phyloP scores from a whole-genome alignment of 2,888 invertebrate species.

The Pelosia muscerda region DNA sequence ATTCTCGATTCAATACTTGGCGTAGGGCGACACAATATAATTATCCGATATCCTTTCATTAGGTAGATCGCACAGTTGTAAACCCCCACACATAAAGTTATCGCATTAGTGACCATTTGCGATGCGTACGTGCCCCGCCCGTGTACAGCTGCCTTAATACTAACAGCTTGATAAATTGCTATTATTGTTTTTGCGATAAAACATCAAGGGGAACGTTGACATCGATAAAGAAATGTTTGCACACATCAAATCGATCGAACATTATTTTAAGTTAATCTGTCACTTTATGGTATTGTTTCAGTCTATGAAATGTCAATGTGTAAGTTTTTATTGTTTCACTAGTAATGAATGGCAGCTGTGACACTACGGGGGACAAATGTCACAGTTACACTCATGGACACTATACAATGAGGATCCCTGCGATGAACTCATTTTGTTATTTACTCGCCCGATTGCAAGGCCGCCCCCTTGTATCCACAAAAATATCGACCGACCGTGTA shows the following conservation, averaged over 20 bases:
- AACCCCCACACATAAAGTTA: slow-evolving; percentile 50
- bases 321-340: slow-evolving; percentile 60
- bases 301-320: slow-evolving; percentile 49
- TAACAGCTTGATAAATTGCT: slow-evolving; percentile 50
- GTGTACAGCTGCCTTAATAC: slow-evolving; percentile 55
- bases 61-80: slow-evolving; percentile 33
- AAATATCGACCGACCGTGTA: slow-evolving; percentile 39
- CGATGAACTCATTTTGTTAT: slow-evolving; percentile 65
- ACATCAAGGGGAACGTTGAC: slow-evolving; percentile 25
- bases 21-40: slow-evolving; percentile 51
- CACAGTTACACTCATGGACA: slow-evolving; percentile 62
- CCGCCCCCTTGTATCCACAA: slow-evolving; percentile 30
- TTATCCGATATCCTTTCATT: slow-evolving; percentile 52
- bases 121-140: slow-evolving; percentile 52
- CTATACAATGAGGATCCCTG: slow-evolving; percentile 64
- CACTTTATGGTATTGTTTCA: slow-evolving; percentile 35
- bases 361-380: slow-evolving; percentile 72
- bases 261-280: slow-evolving; percentile 30
- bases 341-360: slow-evolving; percentile 70
- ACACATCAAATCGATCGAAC: slow-evolving; percentile 30
- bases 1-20: slow-evolving; percentile 29
- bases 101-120: slow-evolving; percentile 62
- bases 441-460: slow-evolving; percentile 38
- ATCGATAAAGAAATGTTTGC: slow-evolving; percentile 40
- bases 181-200: slow-evolving; percentile 48